Base-by-base conservation (phyloP, 2,888 invertebrate genomes). In the Lycocerus yunnanus region DNA sequence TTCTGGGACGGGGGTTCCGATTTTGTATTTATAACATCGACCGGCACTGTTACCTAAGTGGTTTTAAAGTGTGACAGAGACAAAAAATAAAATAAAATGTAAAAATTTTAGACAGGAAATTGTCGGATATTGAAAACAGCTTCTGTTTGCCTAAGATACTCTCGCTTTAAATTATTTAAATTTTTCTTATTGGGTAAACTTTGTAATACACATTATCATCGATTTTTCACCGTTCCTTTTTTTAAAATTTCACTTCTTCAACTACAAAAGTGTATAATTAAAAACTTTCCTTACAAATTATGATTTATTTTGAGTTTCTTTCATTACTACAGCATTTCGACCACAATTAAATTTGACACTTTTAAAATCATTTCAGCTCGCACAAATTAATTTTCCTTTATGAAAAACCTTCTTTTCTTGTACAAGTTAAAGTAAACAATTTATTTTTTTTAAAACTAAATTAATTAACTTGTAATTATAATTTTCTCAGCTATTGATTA, bases 21-120 rank as follows among this genome's bases (percentile, higher is more conserved):
- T 16, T 18, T 16, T 15, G 18, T 61, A 61, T 61, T 61, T 61
- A 61, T 61, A 61, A 15, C 61, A 18, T 15, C 15, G 61, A 61
- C 61, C 43, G n/a, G 61, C 15, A 61, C 61, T 16, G n/a, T 15
- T 60, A 16, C 16, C 13, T 58, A 24, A 27, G 18, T 68, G 61
- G 66, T 60, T 66, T 60, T 69, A 11, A 16, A 65, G 69, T 61
- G 66, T 60, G 63, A 69, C 20, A 21, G 66, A 72, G 63, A 69
- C 14, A 21, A 15, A 68, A 14, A 68, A 18, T 58, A 72, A 75
- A 72, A 71, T 69, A 75, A 75, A 75, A 70, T 71, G 71, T 68
- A 68, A 68, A 68, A 75, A 75, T 71, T n/a, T 72, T 71, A 75
- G 75, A 75, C 75, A 75, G 75, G 75, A 75, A 75, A 75, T 75